Evolutionary conservation across 2,888 invertebrate genomes (phyloP), one percentile per base, ranked within the genome.

Genomic region (Ryuthela nishihirai): DNA sequence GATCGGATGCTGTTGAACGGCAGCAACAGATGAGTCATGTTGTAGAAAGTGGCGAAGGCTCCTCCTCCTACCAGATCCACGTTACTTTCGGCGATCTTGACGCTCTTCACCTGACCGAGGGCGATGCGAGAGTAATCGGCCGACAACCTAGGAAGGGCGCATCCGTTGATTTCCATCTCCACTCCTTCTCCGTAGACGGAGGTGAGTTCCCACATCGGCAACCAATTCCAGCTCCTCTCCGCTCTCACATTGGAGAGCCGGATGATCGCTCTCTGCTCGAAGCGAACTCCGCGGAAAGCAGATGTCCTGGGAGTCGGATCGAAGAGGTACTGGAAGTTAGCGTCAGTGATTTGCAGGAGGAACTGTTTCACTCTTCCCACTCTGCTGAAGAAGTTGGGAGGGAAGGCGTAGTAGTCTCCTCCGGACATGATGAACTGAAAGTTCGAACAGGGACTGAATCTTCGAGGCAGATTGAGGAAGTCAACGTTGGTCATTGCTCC

Each of bases 181-280:
- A 26, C 36, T 2, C 20, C 34, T 17, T 4, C 6, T 50, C 9
- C 26, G 40, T 15, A 4, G 52, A 25, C 3, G 56, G 50, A 9
- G 35, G 32, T 50, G 50, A 56, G 38, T 50, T 50, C 56, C 56
- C 50, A 1, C n/a, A n/a, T n/a, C n/a, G n/a, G n/a, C n/a, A n/a
- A n/a, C n/a, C n/a, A n/a, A n/a, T n/a, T n/a, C n/a, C n/a, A n/a
- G 41, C 50, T 38, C 29, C 41, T 17, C 9, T 42, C 10, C 1
- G 47, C 50, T 5, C 24, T 42, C 1, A 52, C 52, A 9, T 25
- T 21, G 1, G 23, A 10, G 2, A 58, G n/a, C 24, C 43, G 20
- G 32, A 58, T 18, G 6, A 35, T n/a, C 3, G 46, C 50, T 10
- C 23, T 21, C 3, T 42, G 10, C 17, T 18, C 24, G 17, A 52